phyloP scores from a whole-genome alignment of 2,113 vertebrate genomes.

The Microtus pennsylvanicus region DNA sequence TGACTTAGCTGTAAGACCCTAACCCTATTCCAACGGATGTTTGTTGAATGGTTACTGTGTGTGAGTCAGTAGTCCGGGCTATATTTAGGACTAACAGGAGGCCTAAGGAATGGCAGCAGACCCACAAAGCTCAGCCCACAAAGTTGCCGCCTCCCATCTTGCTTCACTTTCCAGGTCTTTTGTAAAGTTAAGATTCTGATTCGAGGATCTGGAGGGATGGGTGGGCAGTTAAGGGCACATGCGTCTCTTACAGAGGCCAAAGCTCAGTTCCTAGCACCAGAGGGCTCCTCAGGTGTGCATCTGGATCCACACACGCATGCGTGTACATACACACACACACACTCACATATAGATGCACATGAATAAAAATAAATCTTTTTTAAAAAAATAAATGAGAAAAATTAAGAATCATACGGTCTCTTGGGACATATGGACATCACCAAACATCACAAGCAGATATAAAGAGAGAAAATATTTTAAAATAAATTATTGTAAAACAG shows the following conservation, averaged over 20 bases:
- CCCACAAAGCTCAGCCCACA: not conserved
- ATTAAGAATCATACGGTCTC: not conserved
- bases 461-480: not conserved
- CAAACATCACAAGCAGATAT: not conserved
- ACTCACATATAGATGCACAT: not conserved
- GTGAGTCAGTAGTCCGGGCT: not conserved
- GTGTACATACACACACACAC: not conserved
- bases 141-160: not conserved
- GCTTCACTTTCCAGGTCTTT: not conserved
- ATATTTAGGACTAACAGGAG: not conserved
- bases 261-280: not conserved
- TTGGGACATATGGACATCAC: not conserved
- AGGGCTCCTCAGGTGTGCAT: not conserved
- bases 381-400: not conserved
- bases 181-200: not conserved
- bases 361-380: not conserved
- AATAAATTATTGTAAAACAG: not conserved
- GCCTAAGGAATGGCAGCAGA: not conserved
- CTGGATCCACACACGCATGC: too few species aligned
- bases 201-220: not conserved
- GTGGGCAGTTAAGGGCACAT: not conserved
- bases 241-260: not conserved
- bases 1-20: not conserved
- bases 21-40: not conserved
- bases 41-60: not conserved